Conservation (phyloP, 2,888 invertebrate species). For the Oegoconia quadripuncta region DNA sequence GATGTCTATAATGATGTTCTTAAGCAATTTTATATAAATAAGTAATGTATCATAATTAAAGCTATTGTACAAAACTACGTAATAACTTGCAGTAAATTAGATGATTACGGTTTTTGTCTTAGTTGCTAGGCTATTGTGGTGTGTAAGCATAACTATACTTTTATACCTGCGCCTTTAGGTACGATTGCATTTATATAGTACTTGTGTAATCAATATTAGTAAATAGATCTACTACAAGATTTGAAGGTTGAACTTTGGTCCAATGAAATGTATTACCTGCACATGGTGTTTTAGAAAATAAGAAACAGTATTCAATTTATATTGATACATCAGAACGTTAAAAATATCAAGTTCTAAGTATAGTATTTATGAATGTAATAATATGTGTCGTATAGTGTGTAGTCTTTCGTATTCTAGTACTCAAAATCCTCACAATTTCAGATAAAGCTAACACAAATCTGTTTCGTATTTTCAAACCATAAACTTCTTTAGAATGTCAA, state of each 20-base stretch:
- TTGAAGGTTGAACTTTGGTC: slow-evolving; percentile 78
- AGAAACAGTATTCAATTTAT: slow-evolving; percentile 4
- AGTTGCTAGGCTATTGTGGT: slow-evolving; percentile 38
- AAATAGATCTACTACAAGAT: slow-evolving; percentile 46
- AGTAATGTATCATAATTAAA: slow-evolving; percentile 11
- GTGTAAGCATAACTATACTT: slow-evolving; percentile 27
- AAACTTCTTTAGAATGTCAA: background rate
- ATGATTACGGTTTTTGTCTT: slow-evolving; percentile 31
- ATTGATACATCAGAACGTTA: slow-evolving; percentile 5
- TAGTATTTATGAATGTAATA: background rate
- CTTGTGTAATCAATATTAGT: slow-evolving; percentile 20
- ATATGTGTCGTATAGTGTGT: background rate
- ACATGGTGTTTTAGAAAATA: slow-evolving; percentile 65
- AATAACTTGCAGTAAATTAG: slow-evolving; percentile 41
- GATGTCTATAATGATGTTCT: slow-evolving; percentile 37
- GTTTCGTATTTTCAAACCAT: too few relatives aligned
- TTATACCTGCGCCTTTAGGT: slow-evolving; percentile 26
- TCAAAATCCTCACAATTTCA: slow-evolving; percentile 4
- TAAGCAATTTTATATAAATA: slow-evolving; percentile 45
- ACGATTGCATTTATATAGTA: slow-evolving; percentile 15
- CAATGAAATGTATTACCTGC: slow-evolving; percentile 72
- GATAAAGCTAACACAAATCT: too few relatives aligned
- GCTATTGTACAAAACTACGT: slow-evolving; percentile 19
- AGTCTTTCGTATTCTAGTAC: background rate
- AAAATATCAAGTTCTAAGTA: too few relatives aligned